Evolutionary conservation across 2,113 vertebrate species (phyloP).

Genomic region (Amazona guildingii): DNA sequence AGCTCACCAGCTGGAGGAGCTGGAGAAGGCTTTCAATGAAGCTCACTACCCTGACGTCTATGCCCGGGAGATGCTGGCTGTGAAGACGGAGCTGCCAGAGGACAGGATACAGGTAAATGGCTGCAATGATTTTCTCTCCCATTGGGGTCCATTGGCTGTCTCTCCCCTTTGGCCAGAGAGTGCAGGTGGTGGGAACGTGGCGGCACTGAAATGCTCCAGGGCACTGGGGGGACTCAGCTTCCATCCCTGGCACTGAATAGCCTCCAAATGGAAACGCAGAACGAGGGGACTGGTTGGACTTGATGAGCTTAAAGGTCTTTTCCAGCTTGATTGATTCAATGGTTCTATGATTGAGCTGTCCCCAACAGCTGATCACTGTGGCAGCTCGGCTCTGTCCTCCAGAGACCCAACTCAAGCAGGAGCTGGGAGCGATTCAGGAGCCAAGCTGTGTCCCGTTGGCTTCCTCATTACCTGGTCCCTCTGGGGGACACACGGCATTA

Average conservation of each 20-base stretch:
- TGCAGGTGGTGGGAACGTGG: neutral
- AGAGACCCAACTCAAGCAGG: neutral
- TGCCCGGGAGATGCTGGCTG: constrained; percentile 91
- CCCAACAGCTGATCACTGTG: too few species aligned
- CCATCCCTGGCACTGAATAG: neutral
- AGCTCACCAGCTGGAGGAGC: constrained; percentile 91
- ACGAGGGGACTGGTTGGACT: neutral
- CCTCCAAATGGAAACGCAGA: neutral
- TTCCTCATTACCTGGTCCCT: neutral
- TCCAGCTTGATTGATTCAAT: neutral
- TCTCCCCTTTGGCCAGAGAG: neutral
- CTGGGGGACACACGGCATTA: neutral
- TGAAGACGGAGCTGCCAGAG: constrained; percentile 94
- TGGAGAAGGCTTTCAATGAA: constrained; percentile 95
- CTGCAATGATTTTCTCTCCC: neutral
- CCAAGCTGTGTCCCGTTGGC: neutral
- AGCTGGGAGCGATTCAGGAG: neutral
- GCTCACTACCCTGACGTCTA: constrained; percentile 97
- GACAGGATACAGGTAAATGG: constrained; percentile 90
- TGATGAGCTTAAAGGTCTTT: neutral
- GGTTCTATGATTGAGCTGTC: neutral
- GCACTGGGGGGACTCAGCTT: rapidly evolving
- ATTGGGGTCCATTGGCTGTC: rapidly evolving
- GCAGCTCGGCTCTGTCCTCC: neutral
- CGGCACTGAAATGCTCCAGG: neutral